Base-by-base conservation (phyloP, 2,888 invertebrate species). In the Ganaspis brasiliensis region DNA sequence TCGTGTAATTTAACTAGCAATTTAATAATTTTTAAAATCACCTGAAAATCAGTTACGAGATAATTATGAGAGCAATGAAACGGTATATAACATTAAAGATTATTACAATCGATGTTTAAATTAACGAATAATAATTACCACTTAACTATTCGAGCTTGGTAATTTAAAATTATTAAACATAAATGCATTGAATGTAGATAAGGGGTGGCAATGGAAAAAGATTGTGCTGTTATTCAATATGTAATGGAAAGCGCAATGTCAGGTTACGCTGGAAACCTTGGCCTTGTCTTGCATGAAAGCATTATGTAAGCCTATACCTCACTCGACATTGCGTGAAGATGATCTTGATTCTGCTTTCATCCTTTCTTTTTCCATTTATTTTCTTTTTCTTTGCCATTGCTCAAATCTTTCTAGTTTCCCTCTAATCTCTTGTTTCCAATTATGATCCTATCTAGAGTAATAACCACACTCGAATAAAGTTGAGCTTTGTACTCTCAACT, bases 251-350 rank as follows among this genome's bases (percentile, higher is more conserved):
- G 26, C 74, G 71, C 57, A 59, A 70, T 24, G 72, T 16, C 52
- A 52, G 45, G 49, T 76, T 61, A 74, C 79, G 57, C 75, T 78
- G 74, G 72, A 79, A 87, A 87, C 89, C 89, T 89, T 88, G 87
- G 87, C 88, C 88, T 89, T 89, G 89, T 85, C 86, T 87, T 80
- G 81, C 83, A 82, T 81, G 82, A 85, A 84, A 85, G 86, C 81
- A 82, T 89, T 89, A 88, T 88, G 85, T 89, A 88, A 89, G 87
- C 82, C 82, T 81, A 81, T 16, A 19, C 80, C 83, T 83, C 82
- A 82, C 81, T 83, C 79, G 82, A 80, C 80, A 82, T 82, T 83
- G 84, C 80, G 83, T 79, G 83, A 86, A 83, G 83, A 84, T 78
- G 84, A 83, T 82, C 79, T 79, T 76, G 75, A 73, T 79, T 77